These are phyloP conservation scores for Ailuropoda melanoleuca DNA, from an alignment of 2,113 vertebrate species.

Conservation along the genomic window DNA sequence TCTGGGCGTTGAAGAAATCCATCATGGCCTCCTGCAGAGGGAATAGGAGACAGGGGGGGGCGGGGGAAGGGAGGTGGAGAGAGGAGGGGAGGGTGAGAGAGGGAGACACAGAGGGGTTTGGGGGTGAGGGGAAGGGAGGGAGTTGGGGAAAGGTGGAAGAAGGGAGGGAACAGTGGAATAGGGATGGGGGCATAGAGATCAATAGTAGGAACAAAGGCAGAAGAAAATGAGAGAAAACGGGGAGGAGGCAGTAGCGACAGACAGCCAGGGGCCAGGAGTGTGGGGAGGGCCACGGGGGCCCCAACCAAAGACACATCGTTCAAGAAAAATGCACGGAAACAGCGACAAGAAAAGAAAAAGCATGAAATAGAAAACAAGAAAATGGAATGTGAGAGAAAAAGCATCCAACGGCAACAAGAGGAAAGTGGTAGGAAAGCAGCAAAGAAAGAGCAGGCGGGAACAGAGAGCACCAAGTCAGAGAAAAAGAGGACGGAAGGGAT, in stretches of 20 bases:
- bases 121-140: slow-evolving; percentile 49
- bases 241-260: not conserved
- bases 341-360: not conserved
- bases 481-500: not conserved
- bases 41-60: slow-evolving; percentile 67
- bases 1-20: slow-evolving; percentile 97
- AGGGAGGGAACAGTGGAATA: slow-evolving; percentile 38
- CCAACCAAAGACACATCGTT: not conserved
- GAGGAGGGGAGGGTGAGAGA: slow-evolving; percentile 86
- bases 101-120: slow-evolving; percentile 73
- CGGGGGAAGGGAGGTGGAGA: slow-evolving; percentile 68
- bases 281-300: not conserved
- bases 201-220: slow-evolving; percentile 2
- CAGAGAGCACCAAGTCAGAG: not conserved
- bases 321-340: not conserved
- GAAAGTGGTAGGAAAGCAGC: rapidly evolving
- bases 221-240: not conserved
- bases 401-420: not conserved
- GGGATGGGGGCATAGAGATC: not conserved
- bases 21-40: slow-evolving; percentile 93
- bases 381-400: not conserved
- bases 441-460: not conserved
- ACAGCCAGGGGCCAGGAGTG: not conserved
- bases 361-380: rapidly evolving
- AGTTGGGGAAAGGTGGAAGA: not conserved